Base-by-base conservation (phyloP, 2,797 vertebrate species). In the Pseudochirops corinnae region DNA sequence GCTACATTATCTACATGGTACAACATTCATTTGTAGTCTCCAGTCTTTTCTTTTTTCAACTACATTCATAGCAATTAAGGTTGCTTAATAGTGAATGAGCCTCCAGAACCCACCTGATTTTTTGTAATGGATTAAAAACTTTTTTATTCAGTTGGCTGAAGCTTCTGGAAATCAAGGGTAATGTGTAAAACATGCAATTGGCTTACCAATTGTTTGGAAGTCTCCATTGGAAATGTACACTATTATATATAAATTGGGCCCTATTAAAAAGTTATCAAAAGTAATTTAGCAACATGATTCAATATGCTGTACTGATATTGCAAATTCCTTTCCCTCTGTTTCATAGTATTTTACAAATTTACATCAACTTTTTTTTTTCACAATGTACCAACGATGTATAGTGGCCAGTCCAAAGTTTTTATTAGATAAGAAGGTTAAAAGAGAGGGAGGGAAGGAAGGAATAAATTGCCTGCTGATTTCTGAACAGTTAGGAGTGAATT, bases 61-160 rank as follows among this genome's bases (percentile, higher is more conserved):
- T 95, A 52, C 92, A 95, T 97, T 96, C 62, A 90, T 57, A 92
- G 56, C 74, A 94, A 96, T 96, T 97, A 95, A 95, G 95, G 31
- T n/a, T 97, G 39, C 4, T 93, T 93, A 94, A 95, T 33, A 82
- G 28, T 91, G 28, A 94, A 94, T 92, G 24, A 93, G 94, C 21
- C 26, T 97, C 94, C 90, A 67, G 95, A 95, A 95, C 2, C 16
- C 26, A 92, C 92, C 39, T 93, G 93, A 93, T 94, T 97, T 74
- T 96, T 74, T 92, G 74, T 55, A 97, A 95, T 21, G 96, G 50
- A 67, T 57, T 60, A 74, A 95, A 96, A 96, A 55, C 13, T 97
- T 95, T 55, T 95, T 96, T n/a, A 58, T 46, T 95, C 31, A 95
- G 46, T 67, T 90, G 55, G 56, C 95, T 95, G 53, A 95, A 95